These are phyloP conservation scores for Tridacna crocea DNA, from an alignment of 2,888 invertebrate genomes.

Conservation along the genomic window DNA sequence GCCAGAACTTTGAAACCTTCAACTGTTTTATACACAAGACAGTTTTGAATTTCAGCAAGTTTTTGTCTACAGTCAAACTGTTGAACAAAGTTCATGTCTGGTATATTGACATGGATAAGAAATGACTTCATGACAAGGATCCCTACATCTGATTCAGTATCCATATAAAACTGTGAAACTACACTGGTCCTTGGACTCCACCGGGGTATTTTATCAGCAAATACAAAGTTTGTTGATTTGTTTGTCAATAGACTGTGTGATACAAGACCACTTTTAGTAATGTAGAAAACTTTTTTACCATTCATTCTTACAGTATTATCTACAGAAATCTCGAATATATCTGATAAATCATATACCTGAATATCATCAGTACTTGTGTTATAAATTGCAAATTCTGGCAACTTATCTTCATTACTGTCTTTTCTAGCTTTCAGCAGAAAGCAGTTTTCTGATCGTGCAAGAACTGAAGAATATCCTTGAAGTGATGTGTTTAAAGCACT, in stretches of 20 bases:
- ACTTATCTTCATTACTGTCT: conserved; percentile 36
- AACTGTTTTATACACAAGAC: conserved; percentile 22
- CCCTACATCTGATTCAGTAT: conserved; percentile 4
- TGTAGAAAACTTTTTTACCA: conserved; percentile 19
- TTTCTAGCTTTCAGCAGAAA: conserved; percentile 50
- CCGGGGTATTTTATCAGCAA: conserved; percentile 34
- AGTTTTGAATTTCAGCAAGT: conserved; percentile 25
- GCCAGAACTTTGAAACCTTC: conserved; percentile 37
- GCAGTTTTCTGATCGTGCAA: conserved; percentile 35
- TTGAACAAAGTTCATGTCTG: conserved; percentile 30
- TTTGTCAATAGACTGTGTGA: conserved; percentile 13
- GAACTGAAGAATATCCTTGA: conserved; percentile 49
- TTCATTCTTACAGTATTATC: conserved; percentile 17
- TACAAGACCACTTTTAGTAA: conserved; percentile 32
- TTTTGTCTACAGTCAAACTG: conserved; percentile 29
- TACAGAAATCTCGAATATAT: not conserved
- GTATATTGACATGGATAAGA: conserved; percentile 28
- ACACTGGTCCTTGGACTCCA: conserved; percentile 26
- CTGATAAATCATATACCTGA: conserved; percentile 23
- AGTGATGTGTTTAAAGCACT: conserved; percentile 51
- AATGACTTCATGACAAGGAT: conserved; percentile 17
- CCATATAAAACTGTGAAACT: conserved; percentile 11
- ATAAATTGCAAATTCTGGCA: conserved; percentile 46
- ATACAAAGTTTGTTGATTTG: conserved; percentile 22
- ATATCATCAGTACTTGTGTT: conserved; percentile 46